Base-by-base conservation (phyloP, 2,797 vertebrate genomes). In the Hippocampus kuda region DNA sequence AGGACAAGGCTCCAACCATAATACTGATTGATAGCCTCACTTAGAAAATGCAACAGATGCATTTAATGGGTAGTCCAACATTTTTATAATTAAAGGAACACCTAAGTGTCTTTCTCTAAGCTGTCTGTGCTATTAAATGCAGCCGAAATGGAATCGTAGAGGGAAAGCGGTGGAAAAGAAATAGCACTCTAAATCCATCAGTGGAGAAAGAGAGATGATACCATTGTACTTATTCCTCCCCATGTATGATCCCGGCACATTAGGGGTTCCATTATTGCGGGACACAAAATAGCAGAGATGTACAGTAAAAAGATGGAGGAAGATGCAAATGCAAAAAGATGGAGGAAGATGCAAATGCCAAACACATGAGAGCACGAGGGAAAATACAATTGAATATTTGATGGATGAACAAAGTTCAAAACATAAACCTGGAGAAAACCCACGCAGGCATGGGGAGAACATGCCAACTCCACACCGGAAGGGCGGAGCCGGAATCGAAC, bases 21-120 rank as follows among this genome's bases (percentile, higher is more conserved):
- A 87, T 66, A 75, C 72, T 86, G 85, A 88, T 84, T 74, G 80
- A 87, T 82, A 22, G 77, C 74, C 70, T 75, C 82, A 85, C 81
- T 85, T 85, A 80, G 75, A 71, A 77, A 82, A 82, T 81, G 81
- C 77, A 81, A 85, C 78, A 81, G 81, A 78, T 82, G 81, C 75
- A 83, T 84, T 87, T 87, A 87, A 85, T 79, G 74, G 79, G 74
- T 65, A 79, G 77, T 80, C 30, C 48, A 86, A 85, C 77, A 77
- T 84, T 82, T 86, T 86, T 86, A 86, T 86, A 84, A 82, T 78
- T 83, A 80, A 78, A 75, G 68, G 74, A 74, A 75, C 75, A 83
- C 80, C 81, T 79, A 74, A 66, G 72, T 83, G 75, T 69, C 70
- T 67, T 73, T 34, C 72, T 75, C 70, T 66, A 65, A 72, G 75